These are phyloP conservation scores for Macquaria ambigua DNA, from an alignment of 2,113 vertebrate species.

Conservation along the genomic window DNA sequence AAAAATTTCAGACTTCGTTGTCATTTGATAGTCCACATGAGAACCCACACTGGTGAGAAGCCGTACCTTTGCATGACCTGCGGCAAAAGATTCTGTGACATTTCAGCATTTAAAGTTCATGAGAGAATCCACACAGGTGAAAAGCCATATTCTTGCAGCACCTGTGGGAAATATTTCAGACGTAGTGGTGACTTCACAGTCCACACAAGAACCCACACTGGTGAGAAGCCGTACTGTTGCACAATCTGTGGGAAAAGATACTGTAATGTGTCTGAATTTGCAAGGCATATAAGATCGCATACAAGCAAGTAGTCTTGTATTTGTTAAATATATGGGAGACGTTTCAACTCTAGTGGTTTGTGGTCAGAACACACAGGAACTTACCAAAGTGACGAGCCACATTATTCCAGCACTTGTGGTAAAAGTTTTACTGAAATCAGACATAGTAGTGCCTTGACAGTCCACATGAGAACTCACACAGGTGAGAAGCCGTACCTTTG, in stretches of 20 bases:
- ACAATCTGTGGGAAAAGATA: neutral
- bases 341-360: neutral
- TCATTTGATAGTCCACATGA: too few relatives aligned
- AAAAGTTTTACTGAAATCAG: neutral
- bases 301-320: neutral
- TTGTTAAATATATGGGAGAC: neutral
- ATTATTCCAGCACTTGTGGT: neutral
- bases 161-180: neutral
- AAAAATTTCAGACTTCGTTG: too few relatives aligned
- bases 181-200: neutral
- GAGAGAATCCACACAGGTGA: neutral
- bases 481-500: constrained; percentile 23
- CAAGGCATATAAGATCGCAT: neutral
- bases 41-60: neutral
- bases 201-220: neutral
- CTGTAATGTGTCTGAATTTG: neutral
- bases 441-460: neutral
- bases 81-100: neutral
- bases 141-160: neutral
- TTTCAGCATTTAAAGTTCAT: neutral
- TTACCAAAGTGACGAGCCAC: neutral
- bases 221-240: neutral
- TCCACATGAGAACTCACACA: constrained; percentile 28
- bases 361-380: too few relatives aligned
- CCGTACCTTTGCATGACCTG: constrained; percentile 7